Base-by-base conservation (phyloP, 2,888 invertebrate genomes). In the Melieria crassipennis region DNA sequence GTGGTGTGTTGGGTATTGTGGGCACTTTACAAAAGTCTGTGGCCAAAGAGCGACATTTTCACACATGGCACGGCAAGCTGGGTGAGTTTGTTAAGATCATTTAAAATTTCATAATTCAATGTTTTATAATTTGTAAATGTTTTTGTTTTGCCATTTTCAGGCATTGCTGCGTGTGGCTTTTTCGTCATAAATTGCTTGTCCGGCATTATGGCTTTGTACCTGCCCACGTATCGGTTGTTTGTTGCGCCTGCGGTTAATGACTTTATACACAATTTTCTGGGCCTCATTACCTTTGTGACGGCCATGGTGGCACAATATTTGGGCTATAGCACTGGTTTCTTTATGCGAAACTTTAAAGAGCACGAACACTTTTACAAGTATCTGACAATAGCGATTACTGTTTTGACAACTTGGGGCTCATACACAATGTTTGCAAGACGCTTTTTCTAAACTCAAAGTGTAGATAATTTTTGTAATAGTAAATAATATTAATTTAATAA, bases 321-420 rank as follows among this genome's bases (percentile, higher is more conserved):
- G 50, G 81, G 85, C 63, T 85, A 84, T 70, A 79, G 84, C 47
- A 84, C 85, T 10, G 85, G 85, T 7, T 85, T 84, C 66, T 81
- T 83, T 4, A 69, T 74, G 4, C 80, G 84, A n/a, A 83, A 83
- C 58, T 82, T 83, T 76, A 78, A 77, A 6, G 71, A 72, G 72
- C 4, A 78, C 70, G 58, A 79, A 77, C 74, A 75, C 5, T 63
- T 77, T 0, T 82, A 80, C 45, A 83, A 83, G 71, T 75, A 79
- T 60, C 75, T 80, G 47, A 83, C 83, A 2, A 74, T 81, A 61
- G 77, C 75, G 1, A 73, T 77, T 11, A 72, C 77, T 65, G 66
- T 75, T 48, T 62, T 78, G 63, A 76, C 71, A 30, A 30, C 62
- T 55, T 69, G 77, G 57, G 75, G 73, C 45, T 77, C 78, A 16